Percentiles rank a stretch among this genome's conserved stretches.
Evolutionary conservation across 2,888 invertebrate genomes (phyloP).

Genomic region (Athrips mouffetella): DNA sequence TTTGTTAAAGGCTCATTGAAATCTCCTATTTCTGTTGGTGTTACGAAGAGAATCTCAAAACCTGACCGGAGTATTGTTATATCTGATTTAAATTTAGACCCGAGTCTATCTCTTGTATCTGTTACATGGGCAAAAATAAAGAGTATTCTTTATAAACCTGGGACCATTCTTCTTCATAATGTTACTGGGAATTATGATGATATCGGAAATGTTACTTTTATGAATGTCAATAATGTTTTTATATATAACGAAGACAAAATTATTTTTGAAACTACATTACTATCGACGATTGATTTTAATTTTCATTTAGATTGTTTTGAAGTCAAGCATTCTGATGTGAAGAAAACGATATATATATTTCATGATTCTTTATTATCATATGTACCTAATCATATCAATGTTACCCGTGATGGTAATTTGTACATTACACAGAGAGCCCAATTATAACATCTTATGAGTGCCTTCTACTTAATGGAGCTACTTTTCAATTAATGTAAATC

Average conservation of each 20-base stretch:
- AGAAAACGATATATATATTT: constrained; percentile 4
- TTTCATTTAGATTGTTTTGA: constrained; percentile 15
- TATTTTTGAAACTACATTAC: constrained; percentile 13
- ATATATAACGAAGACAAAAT: constrained; percentile 11
- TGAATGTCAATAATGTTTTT: constrained; percentile 12
- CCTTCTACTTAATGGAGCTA: not conserved
- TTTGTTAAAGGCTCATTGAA: constrained; percentile 12
- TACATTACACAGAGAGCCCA: constrained; percentile 1
- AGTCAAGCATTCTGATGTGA: constrained; percentile 5
- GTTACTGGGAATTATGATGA: constrained; percentile 5
- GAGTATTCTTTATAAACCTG: constrained; percentile 7
- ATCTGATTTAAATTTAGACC: not conserved
- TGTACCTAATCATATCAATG: constrained; percentile 13
- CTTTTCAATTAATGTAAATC: not conserved
- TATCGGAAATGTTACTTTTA: constrained; percentile 8
- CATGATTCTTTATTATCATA: constrained; percentile 12
- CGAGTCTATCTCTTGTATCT: not conserved
- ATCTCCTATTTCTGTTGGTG: not conserved
- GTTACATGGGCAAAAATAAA: constrained; percentile 13
- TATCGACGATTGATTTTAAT: constrained; percentile 12
- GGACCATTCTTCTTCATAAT: constrained; percentile 7
- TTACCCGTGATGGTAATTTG: constrained; percentile 3
- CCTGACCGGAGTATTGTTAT: not conserved
- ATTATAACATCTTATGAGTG: not conserved
- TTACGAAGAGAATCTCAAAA: not conserved